A percentile compares a stretch with the other conserved stretches of the same genome.
phyloP scores from a whole-genome alignment of 2,888 invertebrate species.

The Myopa tessellatipennis region DNA sequence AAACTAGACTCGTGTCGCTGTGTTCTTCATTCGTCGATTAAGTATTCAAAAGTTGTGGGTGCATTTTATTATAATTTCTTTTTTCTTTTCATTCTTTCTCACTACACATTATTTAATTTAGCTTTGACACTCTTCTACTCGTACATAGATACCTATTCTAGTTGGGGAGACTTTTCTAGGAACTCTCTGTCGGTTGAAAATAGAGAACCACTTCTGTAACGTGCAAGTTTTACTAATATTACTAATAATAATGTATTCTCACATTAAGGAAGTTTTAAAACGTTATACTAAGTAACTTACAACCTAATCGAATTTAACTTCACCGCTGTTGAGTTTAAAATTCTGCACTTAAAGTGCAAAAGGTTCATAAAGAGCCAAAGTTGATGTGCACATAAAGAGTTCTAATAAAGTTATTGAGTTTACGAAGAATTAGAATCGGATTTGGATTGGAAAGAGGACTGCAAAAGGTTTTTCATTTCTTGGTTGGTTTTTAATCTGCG shows the following conservation, averaged over 20 bases:
- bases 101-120: neutral
- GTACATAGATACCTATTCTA: neutral
- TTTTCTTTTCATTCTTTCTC: neutral
- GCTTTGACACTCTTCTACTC: neutral
- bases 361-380: too few species aligned
- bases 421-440: neutral
- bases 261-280: neutral
- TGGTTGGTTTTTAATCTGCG: too few species aligned
- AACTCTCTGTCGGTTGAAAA: neutral
- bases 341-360: too few species aligned
- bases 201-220: neutral
- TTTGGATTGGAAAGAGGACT: too few species aligned
- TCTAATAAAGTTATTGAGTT: neutral
- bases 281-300: neutral
- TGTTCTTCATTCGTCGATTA: neutral
- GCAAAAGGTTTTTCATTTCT: too few species aligned
- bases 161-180: neutral
- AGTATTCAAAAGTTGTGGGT: constrained; percentile 14
- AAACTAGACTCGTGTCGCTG: too few species aligned
- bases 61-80: neutral
- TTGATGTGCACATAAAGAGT: too few species aligned
- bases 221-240: neutral
- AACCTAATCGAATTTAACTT: neutral
- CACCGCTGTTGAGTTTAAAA: too few species aligned
- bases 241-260: neutral